Base-by-base conservation (phyloP, 1,140 invertebrate genomes). In the Vollenhovia emeryi region DNA sequence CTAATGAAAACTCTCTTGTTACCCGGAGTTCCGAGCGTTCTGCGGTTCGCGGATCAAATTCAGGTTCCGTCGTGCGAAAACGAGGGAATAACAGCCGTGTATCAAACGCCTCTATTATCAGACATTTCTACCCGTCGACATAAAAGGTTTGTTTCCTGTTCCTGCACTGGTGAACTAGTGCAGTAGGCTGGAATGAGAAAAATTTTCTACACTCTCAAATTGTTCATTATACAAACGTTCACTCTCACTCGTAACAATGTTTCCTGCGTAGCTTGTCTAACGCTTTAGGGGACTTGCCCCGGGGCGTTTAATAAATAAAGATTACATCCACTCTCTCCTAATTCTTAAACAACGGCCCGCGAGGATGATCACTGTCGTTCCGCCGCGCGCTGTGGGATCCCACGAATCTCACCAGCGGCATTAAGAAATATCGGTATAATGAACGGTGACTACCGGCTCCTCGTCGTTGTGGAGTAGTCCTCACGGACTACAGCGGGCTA, bases 341-440 rank as follows among this genome's bases (percentile, higher is more conserved):
- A 78, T 36, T 62, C 27, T 8, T 18, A 15, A 78, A 78, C 57
- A 78, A 64, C 59, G 50, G 75, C 18, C 24, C 24, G 74, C 21
- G 40, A 76, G 18, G 9, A n/a, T 3, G 18, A 33, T 30, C 27
- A 64, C 55, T 40, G 73, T 43, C 40, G 57, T 74, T 74, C 33
- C 52, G 52, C 57, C 3, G 18, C 55, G 24, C 57, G 50, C 69
- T 24, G 52, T 27, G 13, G 64, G 33, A 80, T 80, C 78, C 48
- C 78, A 80, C 78, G 78, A 57, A 69, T 36, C 18, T 52, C 60
- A 59, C 86, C 62, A 18, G 64, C 78, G 80, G 89, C 89, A 84
- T 86, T 86, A 75, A 50, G n/a, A 88, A 89, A 86, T 84, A 78
- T 86, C 79, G 86, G 75, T 87, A 89, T 91, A 92, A 92, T 92